Evolutionary conservation across 2,888 invertebrate species (phyloP).

Genomic region (Orthosia cruda): DNA sequence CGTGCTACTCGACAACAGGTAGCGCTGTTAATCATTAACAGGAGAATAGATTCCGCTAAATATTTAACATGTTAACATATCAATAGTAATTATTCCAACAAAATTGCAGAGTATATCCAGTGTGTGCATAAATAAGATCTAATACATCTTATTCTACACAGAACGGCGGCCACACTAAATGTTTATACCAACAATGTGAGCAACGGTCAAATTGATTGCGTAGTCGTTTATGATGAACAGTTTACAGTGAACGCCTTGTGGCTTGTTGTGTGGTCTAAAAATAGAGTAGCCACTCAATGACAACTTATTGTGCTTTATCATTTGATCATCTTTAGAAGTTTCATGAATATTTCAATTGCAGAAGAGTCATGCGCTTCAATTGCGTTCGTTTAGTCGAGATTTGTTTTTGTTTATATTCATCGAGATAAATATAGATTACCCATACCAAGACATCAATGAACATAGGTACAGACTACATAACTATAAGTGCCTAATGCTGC

Average conservation of each 20-base stretch:
- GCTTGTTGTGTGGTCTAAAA: conserved; percentile 82
- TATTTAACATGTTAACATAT: background rate
- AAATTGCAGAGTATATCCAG: conserved; percentile 2
- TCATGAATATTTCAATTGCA: conserved; percentile 72
- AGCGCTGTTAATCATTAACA: conserved; percentile 67
- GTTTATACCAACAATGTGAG: conserved; percentile 76
- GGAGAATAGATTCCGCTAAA: conserved; percentile 59
- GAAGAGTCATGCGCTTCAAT: conserved; percentile 66
- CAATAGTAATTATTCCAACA: background rate
- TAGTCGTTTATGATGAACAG: conserved; percentile 81
- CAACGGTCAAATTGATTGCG: conserved; percentile 89
- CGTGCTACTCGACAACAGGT: conserved; percentile 81
- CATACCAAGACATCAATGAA: background rate
- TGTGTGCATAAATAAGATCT: conserved; percentile 19
- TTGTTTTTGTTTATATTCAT: conserved; percentile 19
- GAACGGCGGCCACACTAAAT: conserved; percentile 40
- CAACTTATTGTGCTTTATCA: conserved; percentile 78
- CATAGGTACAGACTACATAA: background rate
- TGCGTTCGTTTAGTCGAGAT: conserved; percentile 54
- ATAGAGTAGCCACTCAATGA: conserved; percentile 84
- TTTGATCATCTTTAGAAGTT: conserved; percentile 71
- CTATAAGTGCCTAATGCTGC: background rate
- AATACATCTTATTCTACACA: conserved; percentile 5
- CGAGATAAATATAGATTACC: background rate
- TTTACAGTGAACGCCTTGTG: conserved; percentile 72